Percentiles rank a stretch among this genome's conserved stretches.
These are phyloP conservation scores for Arctopsyche grandis DNA, from an alignment of 1,140 invertebrate genomes.

Conservation along the genomic window DNA sequence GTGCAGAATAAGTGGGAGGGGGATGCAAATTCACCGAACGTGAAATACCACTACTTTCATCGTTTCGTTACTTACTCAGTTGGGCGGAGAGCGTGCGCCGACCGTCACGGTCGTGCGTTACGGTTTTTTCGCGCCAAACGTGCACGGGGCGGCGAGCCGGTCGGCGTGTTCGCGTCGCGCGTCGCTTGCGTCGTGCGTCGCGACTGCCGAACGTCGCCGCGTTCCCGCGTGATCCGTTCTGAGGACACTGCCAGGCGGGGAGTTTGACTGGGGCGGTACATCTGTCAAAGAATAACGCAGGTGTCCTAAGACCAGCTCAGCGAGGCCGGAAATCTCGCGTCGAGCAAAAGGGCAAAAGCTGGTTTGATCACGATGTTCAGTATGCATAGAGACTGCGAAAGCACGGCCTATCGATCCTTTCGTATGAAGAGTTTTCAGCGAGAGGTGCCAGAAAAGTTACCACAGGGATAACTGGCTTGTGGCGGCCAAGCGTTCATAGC, in stretches of 20 bases:
- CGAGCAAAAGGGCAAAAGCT: slow-evolving; percentile 83
- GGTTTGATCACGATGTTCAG: slow-evolving; percentile 74
- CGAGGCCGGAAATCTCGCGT: slow-evolving; percentile 86
- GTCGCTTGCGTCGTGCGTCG: no score
- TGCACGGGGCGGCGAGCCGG: no score
- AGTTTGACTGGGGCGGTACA: slow-evolving; percentile 89
- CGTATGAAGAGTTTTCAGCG: slow-evolving; percentile 76
- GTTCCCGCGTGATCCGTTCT: slow-evolving; percentile 67
- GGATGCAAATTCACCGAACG: no score
- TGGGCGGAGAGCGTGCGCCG: slow-evolving; percentile 72
- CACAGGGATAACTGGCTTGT: slow-evolving; percentile 82
- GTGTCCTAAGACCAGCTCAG: slow-evolving; percentile 87
- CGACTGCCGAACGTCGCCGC: slow-evolving; percentile 48
- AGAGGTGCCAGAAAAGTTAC: slow-evolving; percentile 79
- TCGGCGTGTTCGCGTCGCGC: no score
- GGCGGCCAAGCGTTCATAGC: slow-evolving; percentile 80
- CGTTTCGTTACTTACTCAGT: slow-evolving; percentile 54
- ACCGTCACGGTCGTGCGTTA: no score
- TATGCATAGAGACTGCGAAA: slow-evolving; percentile 76
- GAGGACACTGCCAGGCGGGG: slow-evolving; percentile 78
- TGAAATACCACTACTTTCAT: slow-evolving; percentile 76
- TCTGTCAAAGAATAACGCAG: slow-evolving; percentile 84
- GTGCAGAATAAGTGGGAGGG: slow-evolving; percentile 76
- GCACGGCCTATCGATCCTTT: slow-evolving; percentile 85
- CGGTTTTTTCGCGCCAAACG: no score